Conservation (phyloP, 1,140 invertebrate genomes). For the Ostrea denselamellosa region DNA sequence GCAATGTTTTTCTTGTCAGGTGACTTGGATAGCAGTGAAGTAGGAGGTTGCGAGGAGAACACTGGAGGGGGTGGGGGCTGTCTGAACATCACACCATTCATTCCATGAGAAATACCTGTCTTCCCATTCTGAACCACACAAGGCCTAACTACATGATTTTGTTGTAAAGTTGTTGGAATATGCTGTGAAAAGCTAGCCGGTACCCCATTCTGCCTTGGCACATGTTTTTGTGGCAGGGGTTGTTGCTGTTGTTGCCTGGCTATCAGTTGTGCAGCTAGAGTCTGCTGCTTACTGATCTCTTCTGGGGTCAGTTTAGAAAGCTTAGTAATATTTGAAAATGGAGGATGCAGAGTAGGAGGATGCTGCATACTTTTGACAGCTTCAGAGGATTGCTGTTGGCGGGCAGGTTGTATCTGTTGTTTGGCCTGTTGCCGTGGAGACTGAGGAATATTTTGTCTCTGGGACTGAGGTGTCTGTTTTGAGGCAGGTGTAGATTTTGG, state of each 20-base stretch:
- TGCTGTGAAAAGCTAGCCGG: neutral
- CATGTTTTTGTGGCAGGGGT: slow-evolving; percentile 22
- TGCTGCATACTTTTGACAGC: slow-evolving; percentile 39
- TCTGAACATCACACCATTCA: slow-evolving; percentile 27
- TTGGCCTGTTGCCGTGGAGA: slow-evolving; percentile 39
- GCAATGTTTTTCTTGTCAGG: neutral
- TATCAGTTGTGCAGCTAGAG: neutral
- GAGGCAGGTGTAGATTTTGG: neutral
- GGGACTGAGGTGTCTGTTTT: neutral
- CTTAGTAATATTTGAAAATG: neutral
- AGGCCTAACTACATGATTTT: neutral
- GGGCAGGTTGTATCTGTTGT: slow-evolving; percentile 19
- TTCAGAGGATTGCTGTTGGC: neutral
- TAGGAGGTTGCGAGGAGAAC: neutral
- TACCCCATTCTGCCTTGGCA: neutral
- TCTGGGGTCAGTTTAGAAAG: slow-evolving; percentile 1
- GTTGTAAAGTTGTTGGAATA: neutral
- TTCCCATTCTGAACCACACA: slow-evolving; percentile 24
- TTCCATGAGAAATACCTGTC: neutral
- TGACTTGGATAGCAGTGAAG: neutral
- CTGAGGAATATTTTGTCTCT: slow-evolving; percentile 33
- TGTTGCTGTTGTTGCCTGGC: slow-evolving; percentile 30
- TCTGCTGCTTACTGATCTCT: slow-evolving; percentile 4
- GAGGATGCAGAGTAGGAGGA: neutral
- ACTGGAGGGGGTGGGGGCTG: neutral